A percentile compares a stretch with the other conserved stretches of the same genome.
Conservation (phyloP, 1,140 invertebrate genomes). For the Platyscapa corneri region DNA sequence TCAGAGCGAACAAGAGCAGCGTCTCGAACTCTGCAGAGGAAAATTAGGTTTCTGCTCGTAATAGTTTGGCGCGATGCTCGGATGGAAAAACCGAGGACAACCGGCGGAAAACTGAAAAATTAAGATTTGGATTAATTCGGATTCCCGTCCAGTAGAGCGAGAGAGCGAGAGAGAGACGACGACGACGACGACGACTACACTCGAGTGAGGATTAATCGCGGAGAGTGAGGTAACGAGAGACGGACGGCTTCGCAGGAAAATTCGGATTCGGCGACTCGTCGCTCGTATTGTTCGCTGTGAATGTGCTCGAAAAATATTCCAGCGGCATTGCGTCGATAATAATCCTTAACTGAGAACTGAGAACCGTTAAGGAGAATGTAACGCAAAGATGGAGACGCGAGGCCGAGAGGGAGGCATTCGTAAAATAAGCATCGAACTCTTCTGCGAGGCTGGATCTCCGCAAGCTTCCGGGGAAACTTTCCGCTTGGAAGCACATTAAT, state of each 20-base stretch:
- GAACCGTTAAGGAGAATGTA: background rate
- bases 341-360: slow-evolving; percentile 45
- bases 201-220: slow-evolving; percentile 21
- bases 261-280: too few relatives aligned
- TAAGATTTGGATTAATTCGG: slow-evolving; percentile 38
- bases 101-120: slow-evolving; percentile 18
- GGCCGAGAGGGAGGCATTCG: background rate
- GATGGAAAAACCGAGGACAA: background rate
- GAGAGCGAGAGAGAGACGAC: too few relatives aligned
- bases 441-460: slow-evolving; percentile 10
- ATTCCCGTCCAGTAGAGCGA: slow-evolving; percentile 12
- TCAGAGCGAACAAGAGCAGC: background rate
- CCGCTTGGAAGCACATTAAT: slow-evolving; percentile 47
- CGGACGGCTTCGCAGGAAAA: background rate
- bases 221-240: background rate
- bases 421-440: slow-evolving; percentile 44
- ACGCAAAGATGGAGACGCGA: background rate
- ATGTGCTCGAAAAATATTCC: slow-evolving; percentile 31
- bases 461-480: slow-evolving; percentile 46
- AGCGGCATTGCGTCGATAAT: slow-evolving; percentile 37
- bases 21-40: background rate
- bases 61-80: background rate
- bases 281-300: background rate
- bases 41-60: background rate
- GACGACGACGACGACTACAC: background rate